Evolutionary conservation across 2,888 invertebrate species (phyloP).

Genomic region (Dryadula phaetusa): DNA sequence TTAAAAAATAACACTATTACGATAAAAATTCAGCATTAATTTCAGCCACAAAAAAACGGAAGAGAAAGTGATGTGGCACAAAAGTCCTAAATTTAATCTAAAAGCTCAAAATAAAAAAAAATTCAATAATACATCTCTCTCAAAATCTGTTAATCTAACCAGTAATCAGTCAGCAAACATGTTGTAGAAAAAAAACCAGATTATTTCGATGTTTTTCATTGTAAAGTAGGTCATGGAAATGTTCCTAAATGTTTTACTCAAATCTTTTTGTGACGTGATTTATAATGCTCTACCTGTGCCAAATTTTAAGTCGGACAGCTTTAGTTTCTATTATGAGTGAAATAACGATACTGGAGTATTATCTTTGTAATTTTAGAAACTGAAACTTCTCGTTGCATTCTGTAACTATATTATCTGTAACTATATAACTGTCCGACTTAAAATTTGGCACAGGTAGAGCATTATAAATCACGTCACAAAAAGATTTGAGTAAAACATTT

Average conservation of each 20-base stretch:
- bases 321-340: conserved; percentile 11
- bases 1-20: too few species aligned
- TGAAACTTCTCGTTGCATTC: conserved; percentile 1
- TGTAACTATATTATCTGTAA: too few species aligned
- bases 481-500: conserved; percentile 14
- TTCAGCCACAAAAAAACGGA: too few species aligned
- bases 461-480: conserved; percentile 20
- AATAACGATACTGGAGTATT: conserved; percentile 8
- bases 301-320: conserved; percentile 14
- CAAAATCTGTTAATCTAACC: too few species aligned
- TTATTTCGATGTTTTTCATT: conserved; percentile 6
- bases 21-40: too few species aligned
- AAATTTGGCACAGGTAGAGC: conserved; percentile 22
- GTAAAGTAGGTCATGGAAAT: conserved; percentile 21
- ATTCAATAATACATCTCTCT: too few species aligned
- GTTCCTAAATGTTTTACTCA: conserved; percentile 13
- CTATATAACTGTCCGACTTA: conserved; percentile 6
- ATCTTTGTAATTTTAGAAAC: background rate
- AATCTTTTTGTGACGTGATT: conserved; percentile 22
- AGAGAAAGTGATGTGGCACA: too few species aligned
- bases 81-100: too few species aligned
- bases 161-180: background rate
- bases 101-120: too few species aligned
- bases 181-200: background rate
- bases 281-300: conserved; percentile 18